Conservation (phyloP, 2,113 vertebrate species). For the Lethenteron camtschaticum region DNA sequence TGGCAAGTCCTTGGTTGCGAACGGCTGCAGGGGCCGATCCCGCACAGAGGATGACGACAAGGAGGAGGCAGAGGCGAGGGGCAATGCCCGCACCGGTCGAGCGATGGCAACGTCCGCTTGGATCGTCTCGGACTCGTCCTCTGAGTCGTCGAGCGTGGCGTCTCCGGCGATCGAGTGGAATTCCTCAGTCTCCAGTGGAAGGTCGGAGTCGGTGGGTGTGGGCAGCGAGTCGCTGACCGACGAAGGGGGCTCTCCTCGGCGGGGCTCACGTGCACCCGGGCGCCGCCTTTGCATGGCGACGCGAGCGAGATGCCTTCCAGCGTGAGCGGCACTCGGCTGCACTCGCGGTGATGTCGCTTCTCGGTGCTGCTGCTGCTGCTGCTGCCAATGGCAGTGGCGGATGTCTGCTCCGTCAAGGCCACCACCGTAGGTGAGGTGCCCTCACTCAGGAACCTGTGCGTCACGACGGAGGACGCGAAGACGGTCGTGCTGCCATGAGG, state of each 20-base stretch:
- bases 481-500: too few relatives aligned
- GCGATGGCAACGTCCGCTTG: constrained; percentile 56
- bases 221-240: constrained; percentile 69
- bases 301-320: too few relatives aligned
- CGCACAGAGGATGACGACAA: constrained; percentile 9
- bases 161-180: constrained; percentile 65
- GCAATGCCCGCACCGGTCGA: constrained; percentile 15
- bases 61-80: too few relatives aligned
- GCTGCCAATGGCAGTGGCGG: too few relatives aligned
- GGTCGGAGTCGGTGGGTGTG: constrained; percentile 76
- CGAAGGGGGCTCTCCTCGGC: constrained; percentile 74
- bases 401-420: too few relatives aligned
- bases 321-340: too few relatives aligned
- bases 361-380: too few relatives aligned
- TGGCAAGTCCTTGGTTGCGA: constrained; percentile 37
- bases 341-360: too few relatives aligned
- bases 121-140: constrained; percentile 56
- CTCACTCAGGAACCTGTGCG: too few relatives aligned
- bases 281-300: constrained; percentile 3
- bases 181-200: constrained; percentile 58
- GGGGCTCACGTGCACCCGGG: constrained; percentile 17
- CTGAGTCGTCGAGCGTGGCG: constrained; percentile 61
- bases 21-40: constrained; percentile 28
- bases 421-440: too few relatives aligned
- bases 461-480: too few relatives aligned